Conservation (phyloP, 1,140 invertebrate species). For the Neodiprion pinetum region DNA sequence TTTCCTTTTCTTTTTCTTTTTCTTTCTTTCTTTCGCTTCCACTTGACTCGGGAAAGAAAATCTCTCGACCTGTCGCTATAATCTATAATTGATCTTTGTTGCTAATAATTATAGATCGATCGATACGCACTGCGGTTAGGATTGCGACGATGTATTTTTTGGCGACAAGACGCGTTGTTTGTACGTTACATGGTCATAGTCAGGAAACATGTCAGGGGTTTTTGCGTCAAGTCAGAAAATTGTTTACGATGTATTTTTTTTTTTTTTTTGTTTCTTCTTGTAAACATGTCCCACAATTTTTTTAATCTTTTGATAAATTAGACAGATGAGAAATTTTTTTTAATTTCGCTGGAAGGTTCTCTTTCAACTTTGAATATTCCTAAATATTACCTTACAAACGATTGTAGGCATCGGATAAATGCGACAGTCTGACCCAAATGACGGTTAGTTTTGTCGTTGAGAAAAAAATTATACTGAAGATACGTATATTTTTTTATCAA, state of each 20-base stretch:
- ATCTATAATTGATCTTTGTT: constrained; percentile 23
- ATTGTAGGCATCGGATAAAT: no score
- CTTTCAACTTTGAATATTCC: no score
- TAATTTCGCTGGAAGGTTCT: no score
- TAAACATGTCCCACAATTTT: constrained; percentile 7
- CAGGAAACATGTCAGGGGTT: no score
- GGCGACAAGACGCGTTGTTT: no score
- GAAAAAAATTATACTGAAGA: no score
- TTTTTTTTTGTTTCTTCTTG: neutral
- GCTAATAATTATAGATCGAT: neutral
- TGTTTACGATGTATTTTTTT: neutral
- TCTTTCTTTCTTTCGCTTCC: neutral
- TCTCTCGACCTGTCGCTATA: neutral
- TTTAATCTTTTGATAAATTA: constrained; percentile 8
- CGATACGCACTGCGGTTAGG: neutral
- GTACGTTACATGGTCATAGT: no score
- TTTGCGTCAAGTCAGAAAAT: no score
- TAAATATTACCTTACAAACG: no score
- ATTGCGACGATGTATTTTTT: neutral
- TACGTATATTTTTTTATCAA: no score
- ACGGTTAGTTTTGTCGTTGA: no score
- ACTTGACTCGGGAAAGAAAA: constrained; percentile 18
- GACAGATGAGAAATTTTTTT: neutral
- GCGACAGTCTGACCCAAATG: no score
- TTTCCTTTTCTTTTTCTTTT: constrained; percentile 3